phyloP scores from a whole-genome alignment of 2,888 invertebrate genomes.

The Mylabris sibirica region DNA sequence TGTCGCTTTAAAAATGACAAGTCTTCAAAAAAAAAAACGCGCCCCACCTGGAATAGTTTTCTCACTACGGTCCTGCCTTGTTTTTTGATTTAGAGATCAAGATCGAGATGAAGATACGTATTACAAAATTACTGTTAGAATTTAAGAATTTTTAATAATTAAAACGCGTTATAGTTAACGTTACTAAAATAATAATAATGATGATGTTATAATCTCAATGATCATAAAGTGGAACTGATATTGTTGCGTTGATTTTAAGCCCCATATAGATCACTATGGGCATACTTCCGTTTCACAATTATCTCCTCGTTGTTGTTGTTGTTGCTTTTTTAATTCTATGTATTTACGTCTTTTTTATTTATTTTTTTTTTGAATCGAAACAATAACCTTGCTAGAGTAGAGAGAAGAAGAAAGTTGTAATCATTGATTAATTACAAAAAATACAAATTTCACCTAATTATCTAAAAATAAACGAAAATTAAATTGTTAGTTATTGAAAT shows the following conservation, averaged over 20 bases:
- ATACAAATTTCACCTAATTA: not conserved
- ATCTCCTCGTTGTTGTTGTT: not conserved
- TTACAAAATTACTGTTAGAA: not conserved
- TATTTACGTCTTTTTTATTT: not conserved
- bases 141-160: not conserved
- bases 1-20: no score
- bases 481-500: not conserved
- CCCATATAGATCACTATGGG: conserved; percentile 13
- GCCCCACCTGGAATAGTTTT: no score
- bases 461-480: not conserved
- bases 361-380: no score
- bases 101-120: no score
- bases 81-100: no score
- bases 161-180: not conserved
- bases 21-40: no score
- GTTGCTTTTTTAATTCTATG: not conserved
- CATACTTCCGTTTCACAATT: conserved; percentile 23
- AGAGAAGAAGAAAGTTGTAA: not conserved
- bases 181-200: not conserved
- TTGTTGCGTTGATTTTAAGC: conserved; percentile 17
- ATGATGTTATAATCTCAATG: conserved; percentile 22
- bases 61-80: no score
- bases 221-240: conserved; percentile 28
- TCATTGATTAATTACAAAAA: not conserved
- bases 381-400: not conserved